A percentile compares a stretch with the other conserved stretches of the same genome.
phyloP scores from a whole-genome alignment of 2,113 vertebrate genomes.

The Neogobius melanostomus region DNA sequence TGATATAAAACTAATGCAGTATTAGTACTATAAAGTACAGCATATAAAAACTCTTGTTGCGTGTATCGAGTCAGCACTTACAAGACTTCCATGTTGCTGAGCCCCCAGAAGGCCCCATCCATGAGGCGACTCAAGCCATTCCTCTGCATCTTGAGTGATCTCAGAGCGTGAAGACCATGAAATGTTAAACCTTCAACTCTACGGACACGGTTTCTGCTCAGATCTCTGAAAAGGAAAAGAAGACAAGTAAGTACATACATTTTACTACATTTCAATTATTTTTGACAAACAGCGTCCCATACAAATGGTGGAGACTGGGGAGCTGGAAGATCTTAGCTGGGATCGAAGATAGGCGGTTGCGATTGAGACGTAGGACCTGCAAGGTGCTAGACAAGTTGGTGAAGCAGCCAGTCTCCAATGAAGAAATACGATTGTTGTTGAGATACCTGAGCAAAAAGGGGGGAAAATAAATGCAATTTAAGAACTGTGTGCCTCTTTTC shows the following conservation, averaged over 20 bases:
- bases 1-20: no score
- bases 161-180: conserved; percentile 88
- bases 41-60: background rate
- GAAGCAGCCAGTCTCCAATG: conserved; percentile 88
- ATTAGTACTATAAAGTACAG: no score
- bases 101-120: conserved; percentile 97
- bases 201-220: conserved; percentile 92
- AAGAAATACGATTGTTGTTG: conserved; percentile 88
- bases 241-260: background rate
- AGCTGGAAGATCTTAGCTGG: conserved; percentile 94
- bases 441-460: conserved; percentile 78
- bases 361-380: conserved; percentile 88
- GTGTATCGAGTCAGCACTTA: conserved; percentile 71
- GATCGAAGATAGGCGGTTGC: conserved; percentile 86
- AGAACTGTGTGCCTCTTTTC: background rate
- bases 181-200: conserved; percentile 91
- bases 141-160: conserved; percentile 89
- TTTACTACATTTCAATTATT: background rate
- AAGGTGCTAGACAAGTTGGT: conserved; percentile 86
- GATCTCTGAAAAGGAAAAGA: conserved; percentile 76
- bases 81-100: conserved; percentile 93
- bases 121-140: conserved; percentile 88
- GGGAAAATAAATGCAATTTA: no score
- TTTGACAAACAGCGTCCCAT: conserved; percentile 51
- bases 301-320: conserved; percentile 92